Evolutionary conservation across 2,888 invertebrate genomes (phyloP), one percentile per base, ranked within the genome.

Genomic region (Ectobius pallidus): DNA sequence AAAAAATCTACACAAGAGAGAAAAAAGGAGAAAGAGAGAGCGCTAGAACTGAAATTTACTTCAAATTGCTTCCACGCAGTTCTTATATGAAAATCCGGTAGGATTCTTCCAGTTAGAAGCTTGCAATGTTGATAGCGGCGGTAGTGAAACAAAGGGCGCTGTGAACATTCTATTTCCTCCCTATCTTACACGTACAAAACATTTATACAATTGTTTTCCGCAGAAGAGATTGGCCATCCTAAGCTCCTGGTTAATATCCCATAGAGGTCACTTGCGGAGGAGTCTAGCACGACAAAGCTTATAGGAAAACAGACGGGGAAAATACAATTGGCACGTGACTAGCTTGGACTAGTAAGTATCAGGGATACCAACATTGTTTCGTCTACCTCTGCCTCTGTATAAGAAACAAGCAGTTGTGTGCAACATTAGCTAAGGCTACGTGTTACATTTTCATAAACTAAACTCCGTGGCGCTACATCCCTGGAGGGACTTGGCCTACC

Each of bases 201-300:
- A 58, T 58, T 58, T 58, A 58, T 58, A 58, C 58, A 58, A 58
- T 58, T 58, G 58, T 58, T 58, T 58, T n/a, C 30, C 52, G 30
- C 9, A 58, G 30, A 30, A 58, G 58, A 30, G 58, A 58, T 58
- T 58, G 58, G 58, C 58, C 58, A 30, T 58, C 58, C 30, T 30
- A 30, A 30, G 58, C 30, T 25, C n/a, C 0, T 11, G 30, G 30
- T 58, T 58, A 58, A 58, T 58, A 58, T 58, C 58, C 52, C 25
- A 25, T 16, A 58, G 30, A 58, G 65, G 65, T 65, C 65, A 65
- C 65, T 65, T 46, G 46, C 46, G 27, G 42, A 22, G 63, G 25
- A 34, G 14, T 32, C 62, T 32, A 34, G 9, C 18, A n/a, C 34
- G 20, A n/a, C n/a, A n/a, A 1, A 46, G 46, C 46, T 52, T 52